Percentiles rank a stretch among this genome's conserved stretches.
These are phyloP conservation scores for Atta cephalotes DNA, from an alignment of 1,140 invertebrate species.

Conservation along the genomic window DNA sequence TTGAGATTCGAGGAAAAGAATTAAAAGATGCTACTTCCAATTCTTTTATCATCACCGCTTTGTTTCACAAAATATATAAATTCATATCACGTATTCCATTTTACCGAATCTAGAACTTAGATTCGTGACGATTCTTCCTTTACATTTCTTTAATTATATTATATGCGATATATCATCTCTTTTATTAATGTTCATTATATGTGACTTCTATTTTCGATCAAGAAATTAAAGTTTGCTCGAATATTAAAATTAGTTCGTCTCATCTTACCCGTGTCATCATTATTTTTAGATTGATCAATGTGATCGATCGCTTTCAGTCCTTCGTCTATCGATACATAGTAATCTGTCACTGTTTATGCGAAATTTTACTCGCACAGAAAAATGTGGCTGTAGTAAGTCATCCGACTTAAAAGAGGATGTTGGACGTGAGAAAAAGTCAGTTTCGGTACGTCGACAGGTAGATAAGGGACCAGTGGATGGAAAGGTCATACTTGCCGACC, in stretches of 20 bases:
- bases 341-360: not conserved
- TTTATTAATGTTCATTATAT: not conserved
- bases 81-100: not conserved
- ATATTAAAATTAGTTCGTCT: slow-evolving; percentile 2
- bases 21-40: not conserved
- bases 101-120: not conserved
- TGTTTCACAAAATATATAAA: not conserved
- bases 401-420: slow-evolving; percentile 48
- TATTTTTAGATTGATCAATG: slow-evolving; percentile 13
- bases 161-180: not conserved
- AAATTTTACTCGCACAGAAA: slow-evolving; percentile 30
- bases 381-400: not conserved
- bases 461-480: slow-evolving; percentile 62
- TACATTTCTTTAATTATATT: not conserved
- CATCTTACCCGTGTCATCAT: not conserved
- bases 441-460: slow-evolving; percentile 62
- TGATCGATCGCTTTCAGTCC: not conserved
- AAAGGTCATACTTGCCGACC: slow-evolving; percentile 72
- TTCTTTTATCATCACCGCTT: not conserved
- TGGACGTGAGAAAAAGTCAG: slow-evolving; percentile 70
- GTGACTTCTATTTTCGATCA: not conserved
- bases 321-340: not conserved
- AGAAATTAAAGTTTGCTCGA: not conserved
- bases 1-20: not conserved
- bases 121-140: not conserved